Percentiles rank a stretch among this genome's conserved stretches.
These are phyloP conservation scores for Deilephila porcellus DNA, from an alignment of 2,888 invertebrate genomes.

Conservation along the genomic window DNA sequence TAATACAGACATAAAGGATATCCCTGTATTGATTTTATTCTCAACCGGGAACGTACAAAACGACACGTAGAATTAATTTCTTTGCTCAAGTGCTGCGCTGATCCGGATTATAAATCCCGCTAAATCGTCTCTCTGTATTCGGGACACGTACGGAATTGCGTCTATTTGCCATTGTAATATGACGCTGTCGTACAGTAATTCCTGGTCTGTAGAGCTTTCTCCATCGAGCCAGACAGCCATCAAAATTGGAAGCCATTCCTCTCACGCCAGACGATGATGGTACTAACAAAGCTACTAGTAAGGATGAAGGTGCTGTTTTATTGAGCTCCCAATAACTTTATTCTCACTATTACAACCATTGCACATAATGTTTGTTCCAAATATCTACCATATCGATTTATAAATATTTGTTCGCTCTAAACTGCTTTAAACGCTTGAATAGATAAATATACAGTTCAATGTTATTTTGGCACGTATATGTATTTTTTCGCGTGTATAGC, in stretches of 20 bases:
- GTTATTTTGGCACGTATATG: not conserved
- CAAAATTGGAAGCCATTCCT: conserved; percentile 8
- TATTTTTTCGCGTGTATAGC: conserved; percentile 13
- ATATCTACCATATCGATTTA: not conserved
- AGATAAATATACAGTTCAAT: conserved; percentile 3
- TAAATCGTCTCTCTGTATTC: conserved; percentile 64
- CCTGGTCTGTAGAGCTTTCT: conserved; percentile 31
- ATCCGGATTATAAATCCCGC: conserved; percentile 59
- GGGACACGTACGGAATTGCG: conserved; percentile 60
- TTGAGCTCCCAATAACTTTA: not conserved
- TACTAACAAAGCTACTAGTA: not conserved
- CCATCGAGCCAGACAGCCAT: not conserved
- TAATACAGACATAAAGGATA: conserved; percentile 36
- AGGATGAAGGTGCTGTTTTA: not conserved
- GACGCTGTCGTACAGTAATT: conserved; percentile 45
- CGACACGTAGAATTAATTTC: conserved; percentile 55
- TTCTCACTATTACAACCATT: not conserved
- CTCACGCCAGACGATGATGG: not conserved
- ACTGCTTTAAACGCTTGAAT: not conserved
- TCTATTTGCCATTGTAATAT: conserved; percentile 60
- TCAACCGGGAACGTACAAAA: conserved; percentile 38
- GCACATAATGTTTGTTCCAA: not conserved
- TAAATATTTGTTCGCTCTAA: not conserved
- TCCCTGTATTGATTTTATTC: conserved; percentile 45
- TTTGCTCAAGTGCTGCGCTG: conserved; percentile 47